Evolutionary conservation across 2,797 vertebrate species (phyloP), one percentile per base, ranked within the genome.

Genomic region (Discoglossus pictus): DNA sequence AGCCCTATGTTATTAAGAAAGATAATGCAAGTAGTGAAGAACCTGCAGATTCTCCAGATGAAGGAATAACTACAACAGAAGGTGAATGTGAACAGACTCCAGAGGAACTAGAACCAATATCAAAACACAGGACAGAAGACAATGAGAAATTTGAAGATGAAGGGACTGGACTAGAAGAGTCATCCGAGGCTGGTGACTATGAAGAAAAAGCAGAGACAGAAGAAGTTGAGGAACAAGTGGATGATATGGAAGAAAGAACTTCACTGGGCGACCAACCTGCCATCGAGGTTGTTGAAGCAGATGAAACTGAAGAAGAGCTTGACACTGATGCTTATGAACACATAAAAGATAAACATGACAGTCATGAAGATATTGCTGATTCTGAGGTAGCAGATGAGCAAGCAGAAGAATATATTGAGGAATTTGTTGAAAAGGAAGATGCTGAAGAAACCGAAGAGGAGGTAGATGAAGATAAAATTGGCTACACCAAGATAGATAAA

Each of bases 21-120:
- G 93, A 94, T 70, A 93, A 90, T 16, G 70, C 92, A 13, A 92
- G 92, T 76, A 76, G 86, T 65, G 81, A 85, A 63, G 88, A 83
- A 39, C 76, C 88, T 23, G 82, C 87, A 0, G 93, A 97, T 73
- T 97, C 94, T 27, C 86, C 95, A 0, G 95, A 97, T 74, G 96
- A 98, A 82, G 95, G 95, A 11, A 95, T 98, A 82, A 95, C 92
- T n/a, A 94, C 95, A 48, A 96, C 90, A 1, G 96, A 98, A 73
- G 94, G 91, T 18, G 93, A 97, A 16, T 91, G 78, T 74, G 94
- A 89, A 64, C 91, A 87, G 4, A 95, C 93, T 13, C 94, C 94
- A 0, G 95, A 97, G 61, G 94, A 98, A 62, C 66, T 90, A 66
- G 90, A 92, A 68, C 72, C 87, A 1, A 90, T 87, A 8, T 90